A percentile compares a stretch with the other conserved stretches of the same genome.
Conservation (phyloP, 2,797 vertebrate genomes). For the Linurgus olivaceus region DNA sequence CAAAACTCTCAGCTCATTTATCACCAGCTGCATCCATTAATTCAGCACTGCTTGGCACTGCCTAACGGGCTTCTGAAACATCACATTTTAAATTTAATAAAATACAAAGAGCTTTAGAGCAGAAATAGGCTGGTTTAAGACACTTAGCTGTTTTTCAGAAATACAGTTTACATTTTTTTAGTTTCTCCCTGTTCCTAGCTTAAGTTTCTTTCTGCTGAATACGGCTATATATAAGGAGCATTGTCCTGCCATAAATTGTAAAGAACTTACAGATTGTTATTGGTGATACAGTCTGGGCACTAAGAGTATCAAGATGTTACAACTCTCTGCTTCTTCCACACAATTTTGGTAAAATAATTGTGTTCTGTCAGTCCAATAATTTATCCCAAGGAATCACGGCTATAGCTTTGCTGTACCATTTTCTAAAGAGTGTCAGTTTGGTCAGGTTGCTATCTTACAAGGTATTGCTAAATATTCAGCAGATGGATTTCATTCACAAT, state of each 20-base stretch:
- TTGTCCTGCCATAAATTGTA: neutral
- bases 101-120: slow-evolving; percentile 34
- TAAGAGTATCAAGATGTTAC: neutral
- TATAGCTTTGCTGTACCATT: neutral
- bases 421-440: slow-evolving; percentile 7
- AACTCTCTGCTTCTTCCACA: neutral
- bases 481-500: neutral
- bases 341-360: neutral
- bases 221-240: neutral
- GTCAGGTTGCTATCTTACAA: neutral
- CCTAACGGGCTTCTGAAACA: slow-evolving; percentile 35
- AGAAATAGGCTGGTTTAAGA: slow-evolving; percentile 22
- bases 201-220: neutral
- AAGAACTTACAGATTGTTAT: neutral
- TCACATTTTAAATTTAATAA: slow-evolving; percentile 53
- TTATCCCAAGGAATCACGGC: neutral
- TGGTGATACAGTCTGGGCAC: neutral
- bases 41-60: slow-evolving; percentile 60
- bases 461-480: neutral
- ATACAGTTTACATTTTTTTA: neutral
- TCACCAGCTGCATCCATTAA: slow-evolving; percentile 67
- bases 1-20: slow-evolving; percentile 63
- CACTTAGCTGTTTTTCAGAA: slow-evolving; percentile 10
- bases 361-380: neutral
- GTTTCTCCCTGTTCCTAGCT: neutral